Evolutionary conservation across 2,888 invertebrate species (phyloP).

Genomic region (Siphlonurus alternatus): DNA sequence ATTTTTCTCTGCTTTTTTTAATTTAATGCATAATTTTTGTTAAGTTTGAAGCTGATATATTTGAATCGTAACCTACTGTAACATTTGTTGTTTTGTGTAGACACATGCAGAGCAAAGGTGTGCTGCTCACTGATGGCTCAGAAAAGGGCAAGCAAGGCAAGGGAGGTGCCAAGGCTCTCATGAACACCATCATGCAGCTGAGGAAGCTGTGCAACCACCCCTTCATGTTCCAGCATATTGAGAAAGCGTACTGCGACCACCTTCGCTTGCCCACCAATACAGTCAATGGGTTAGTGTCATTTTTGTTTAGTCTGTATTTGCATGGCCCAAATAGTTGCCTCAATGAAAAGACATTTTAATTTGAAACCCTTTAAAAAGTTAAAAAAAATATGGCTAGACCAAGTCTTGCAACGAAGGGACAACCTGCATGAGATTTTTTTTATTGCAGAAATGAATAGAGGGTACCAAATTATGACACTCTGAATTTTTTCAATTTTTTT

Average conservation of each 20-base stretch:
- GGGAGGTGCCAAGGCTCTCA: conserved; percentile 36
- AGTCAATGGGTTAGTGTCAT: conserved; percentile 13
- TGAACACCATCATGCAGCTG: conserved; percentile 48
- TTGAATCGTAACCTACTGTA: not conserved
- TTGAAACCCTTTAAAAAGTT: too few species aligned
- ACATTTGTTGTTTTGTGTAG: conserved; percentile 14
- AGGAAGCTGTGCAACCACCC: conserved; percentile 48
- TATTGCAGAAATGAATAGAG: too few species aligned
- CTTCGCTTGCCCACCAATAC: conserved; percentile 13
- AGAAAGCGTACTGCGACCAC: conserved; percentile 34
- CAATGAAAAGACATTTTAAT: too few species aligned
- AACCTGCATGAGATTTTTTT: too few species aligned
- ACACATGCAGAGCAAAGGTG: conserved; percentile 40
- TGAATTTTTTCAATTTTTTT: too few species aligned
- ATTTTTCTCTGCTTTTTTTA: too few species aligned
- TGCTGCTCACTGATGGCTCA: conserved; percentile 37
- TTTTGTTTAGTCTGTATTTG: not conserved
- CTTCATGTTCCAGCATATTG: conserved; percentile 44
- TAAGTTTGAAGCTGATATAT: not conserved
- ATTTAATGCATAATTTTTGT: not conserved
- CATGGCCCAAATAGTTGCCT: too few species aligned
- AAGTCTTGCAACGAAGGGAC: too few species aligned
- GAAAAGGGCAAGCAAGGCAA: conserved; percentile 33
- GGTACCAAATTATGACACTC: too few species aligned
- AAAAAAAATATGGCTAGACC: too few species aligned